Conservation (phyloP, 2,888 invertebrate species). For the Diarsia brunnea region DNA sequence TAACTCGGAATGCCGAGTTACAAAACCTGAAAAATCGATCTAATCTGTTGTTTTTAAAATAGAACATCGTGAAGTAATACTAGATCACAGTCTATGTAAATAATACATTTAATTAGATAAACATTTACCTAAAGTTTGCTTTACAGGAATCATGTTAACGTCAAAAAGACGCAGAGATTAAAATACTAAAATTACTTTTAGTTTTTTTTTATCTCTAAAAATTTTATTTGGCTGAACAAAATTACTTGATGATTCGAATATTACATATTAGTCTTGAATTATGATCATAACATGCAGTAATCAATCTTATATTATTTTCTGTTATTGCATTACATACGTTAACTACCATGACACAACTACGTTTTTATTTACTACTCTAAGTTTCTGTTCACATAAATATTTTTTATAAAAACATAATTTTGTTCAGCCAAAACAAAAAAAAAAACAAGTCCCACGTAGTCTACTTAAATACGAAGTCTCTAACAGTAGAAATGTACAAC, state of each 20-base stretch:
- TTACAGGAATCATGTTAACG: slow-evolving; percentile 81
- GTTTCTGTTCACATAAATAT: background rate
- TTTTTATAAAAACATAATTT: slow-evolving; percentile 38
- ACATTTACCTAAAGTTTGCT: slow-evolving; percentile 82
- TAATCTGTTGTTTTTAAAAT: slow-evolving; percentile 82
- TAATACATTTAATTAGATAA: slow-evolving; percentile 84
- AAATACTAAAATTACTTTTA: slow-evolving; percentile 73
- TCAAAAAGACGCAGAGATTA: slow-evolving; percentile 81
- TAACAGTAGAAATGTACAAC: slow-evolving; percentile 82
- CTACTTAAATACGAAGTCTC: slow-evolving; percentile 78
- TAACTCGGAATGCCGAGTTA: slow-evolving; percentile 31
- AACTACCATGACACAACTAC: slow-evolving; percentile 25
- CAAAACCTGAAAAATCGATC: slow-evolving; percentile 40
- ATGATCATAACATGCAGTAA: background rate
- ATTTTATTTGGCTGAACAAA: slow-evolving; percentile 63
- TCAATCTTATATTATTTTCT: background rate
- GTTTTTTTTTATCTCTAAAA: slow-evolving; percentile 66
- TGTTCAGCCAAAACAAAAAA: slow-evolving; percentile 66
- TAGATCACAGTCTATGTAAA: slow-evolving; percentile 90
- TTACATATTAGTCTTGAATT: slow-evolving; percentile 12
- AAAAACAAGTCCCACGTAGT: slow-evolving; percentile 67
- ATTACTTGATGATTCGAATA: slow-evolving; percentile 38
- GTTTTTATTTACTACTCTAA: background rate
- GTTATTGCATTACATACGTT: slow-evolving; percentile 47
- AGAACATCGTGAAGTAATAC: slow-evolving; percentile 89